phyloP scores from a whole-genome alignment of 2,888 invertebrate genomes.

The Acleris laterana region DNA sequence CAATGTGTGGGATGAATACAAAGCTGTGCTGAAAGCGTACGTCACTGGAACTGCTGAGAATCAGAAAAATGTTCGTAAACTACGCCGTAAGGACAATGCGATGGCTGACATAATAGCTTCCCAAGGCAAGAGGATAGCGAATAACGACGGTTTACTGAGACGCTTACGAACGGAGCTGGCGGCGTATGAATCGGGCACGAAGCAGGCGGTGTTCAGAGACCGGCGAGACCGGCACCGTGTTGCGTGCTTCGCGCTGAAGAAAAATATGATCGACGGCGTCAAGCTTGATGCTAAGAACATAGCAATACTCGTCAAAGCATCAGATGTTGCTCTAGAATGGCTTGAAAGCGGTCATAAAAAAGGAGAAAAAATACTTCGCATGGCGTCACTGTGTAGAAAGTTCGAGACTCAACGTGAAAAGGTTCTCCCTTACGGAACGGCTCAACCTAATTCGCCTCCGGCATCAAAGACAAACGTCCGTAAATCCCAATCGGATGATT shows the following conservation, averaged over 20 bases:
- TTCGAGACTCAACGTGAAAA: conserved; percentile 83
- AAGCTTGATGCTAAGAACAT: conserved; percentile 60
- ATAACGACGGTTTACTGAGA: conserved; percentile 65
- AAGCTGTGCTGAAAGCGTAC: conserved; percentile 67
- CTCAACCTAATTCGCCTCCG: conserved; percentile 55
- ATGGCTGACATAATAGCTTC: conserved; percentile 77
- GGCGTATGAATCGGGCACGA: conserved; percentile 75
- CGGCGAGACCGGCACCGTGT: conserved; percentile 68
- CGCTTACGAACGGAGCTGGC: conserved; percentile 65
- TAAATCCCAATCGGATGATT: conserved; percentile 59
- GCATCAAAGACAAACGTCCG: conserved; percentile 53
- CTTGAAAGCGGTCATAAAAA: conserved; percentile 68
- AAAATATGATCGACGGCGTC: conserved; percentile 57
- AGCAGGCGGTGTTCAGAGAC: conserved; percentile 73
- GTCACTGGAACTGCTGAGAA: conserved; percentile 69
- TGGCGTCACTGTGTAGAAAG: conserved; percentile 82
- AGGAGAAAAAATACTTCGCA: conserved; percentile 78
- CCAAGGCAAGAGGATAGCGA: conserved; percentile 73
- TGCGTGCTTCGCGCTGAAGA: conserved; percentile 66
- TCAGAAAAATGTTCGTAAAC: conserved; percentile 69
- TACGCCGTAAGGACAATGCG: conserved; percentile 70
- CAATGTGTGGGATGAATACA: conserved; percentile 71
- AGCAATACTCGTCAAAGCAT: conserved; percentile 59
- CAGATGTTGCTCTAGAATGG: conserved; percentile 71
- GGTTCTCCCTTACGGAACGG: conserved; percentile 68